Conservation (phyloP, 1,140 invertebrate genomes). For the Panulirus ornatus region DNA sequence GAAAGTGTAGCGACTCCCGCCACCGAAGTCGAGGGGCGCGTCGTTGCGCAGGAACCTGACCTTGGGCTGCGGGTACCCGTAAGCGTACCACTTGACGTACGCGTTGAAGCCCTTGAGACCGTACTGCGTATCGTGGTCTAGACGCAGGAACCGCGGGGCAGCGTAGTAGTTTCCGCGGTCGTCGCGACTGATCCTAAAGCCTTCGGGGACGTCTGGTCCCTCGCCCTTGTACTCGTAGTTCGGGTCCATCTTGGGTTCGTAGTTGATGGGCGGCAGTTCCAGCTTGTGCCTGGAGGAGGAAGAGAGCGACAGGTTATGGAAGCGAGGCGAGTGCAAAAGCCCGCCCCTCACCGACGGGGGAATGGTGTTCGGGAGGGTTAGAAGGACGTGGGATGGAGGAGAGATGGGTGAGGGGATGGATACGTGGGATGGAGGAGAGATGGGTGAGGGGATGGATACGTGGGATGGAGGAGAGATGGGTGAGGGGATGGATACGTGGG, state of each 20-base stretch:
- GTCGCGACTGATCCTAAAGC: slow-evolving; percentile 92
- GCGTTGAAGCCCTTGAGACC: slow-evolving; percentile 92
- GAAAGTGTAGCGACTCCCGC: slow-evolving; percentile 58
- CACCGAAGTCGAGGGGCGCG: slow-evolving; percentile 82
- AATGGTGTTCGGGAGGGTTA: no score
- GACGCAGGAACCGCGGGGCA: slow-evolving; percentile 85
- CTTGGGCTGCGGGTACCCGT: slow-evolving; percentile 94
- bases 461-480: no score
- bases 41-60: slow-evolving; percentile 93
- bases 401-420: no score
- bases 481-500: no score
- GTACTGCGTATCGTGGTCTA: slow-evolving; percentile 91
- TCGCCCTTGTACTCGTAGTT: slow-evolving; percentile 92
- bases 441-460: no score
- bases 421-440: no score
- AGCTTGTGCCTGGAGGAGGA: slow-evolving; percentile 83
- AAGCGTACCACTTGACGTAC: slow-evolving; percentile 93
- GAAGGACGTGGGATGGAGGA: no score
- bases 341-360: no score
- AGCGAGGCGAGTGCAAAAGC: no score
- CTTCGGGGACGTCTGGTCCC: slow-evolving; percentile 92
- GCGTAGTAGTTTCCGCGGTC: slow-evolving; percentile 87
- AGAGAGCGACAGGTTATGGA: background rate
- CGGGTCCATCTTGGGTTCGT: slow-evolving; percentile 87
- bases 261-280: slow-evolving; percentile 88